A percentile compares a stretch with the other conserved stretches of the same genome.
Conservation (phyloP, 2,888 invertebrate species). For the Chrysolina haemoptera region DNA sequence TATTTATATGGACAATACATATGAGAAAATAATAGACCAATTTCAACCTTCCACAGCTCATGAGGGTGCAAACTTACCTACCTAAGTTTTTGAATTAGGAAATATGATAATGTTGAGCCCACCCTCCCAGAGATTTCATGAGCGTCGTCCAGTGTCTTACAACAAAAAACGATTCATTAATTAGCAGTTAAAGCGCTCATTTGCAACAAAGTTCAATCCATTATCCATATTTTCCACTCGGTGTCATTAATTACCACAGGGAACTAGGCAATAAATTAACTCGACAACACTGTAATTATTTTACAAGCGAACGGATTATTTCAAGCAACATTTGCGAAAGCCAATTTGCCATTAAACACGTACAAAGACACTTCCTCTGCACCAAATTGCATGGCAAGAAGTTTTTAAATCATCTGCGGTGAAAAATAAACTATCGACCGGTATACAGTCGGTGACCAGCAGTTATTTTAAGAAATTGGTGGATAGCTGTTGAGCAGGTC, state of each 20-base stretch:
- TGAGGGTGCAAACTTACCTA: too few relatives aligned
- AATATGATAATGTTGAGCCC: too few relatives aligned
- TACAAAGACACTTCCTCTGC: conserved; percentile 25
- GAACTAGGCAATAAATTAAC: conserved; percentile 14
- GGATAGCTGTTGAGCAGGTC: too few relatives aligned
- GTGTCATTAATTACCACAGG: conserved; percentile 13
- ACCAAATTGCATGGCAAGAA: conserved; percentile 18
- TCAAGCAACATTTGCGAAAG: conserved; percentile 27
- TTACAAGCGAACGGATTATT: conserved; percentile 26
- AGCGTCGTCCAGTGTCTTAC: background rate
- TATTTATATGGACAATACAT: too few relatives aligned
- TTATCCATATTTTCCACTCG: conserved; percentile 14
- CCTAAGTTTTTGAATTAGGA: too few relatives aligned
- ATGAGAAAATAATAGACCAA: too few relatives aligned
- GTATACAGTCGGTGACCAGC: background rate
- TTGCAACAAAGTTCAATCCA: conserved; percentile 26
- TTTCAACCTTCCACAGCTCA: too few relatives aligned
- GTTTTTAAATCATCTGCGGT: conserved; percentile 4
- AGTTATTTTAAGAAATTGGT: too few relatives aligned
- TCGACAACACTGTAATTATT: conserved; percentile 25
- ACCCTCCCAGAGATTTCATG: too few relatives aligned
- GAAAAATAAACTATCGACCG: background rate
- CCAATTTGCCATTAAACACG: conserved; percentile 32
- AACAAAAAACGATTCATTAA: background rate
- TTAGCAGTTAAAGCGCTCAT: conserved; percentile 11